Percentiles rank a stretch among this genome's conserved stretches.
Evolutionary conservation across 2,888 invertebrate species (phyloP).

Genomic region (Ormyrus thymus): DNA sequence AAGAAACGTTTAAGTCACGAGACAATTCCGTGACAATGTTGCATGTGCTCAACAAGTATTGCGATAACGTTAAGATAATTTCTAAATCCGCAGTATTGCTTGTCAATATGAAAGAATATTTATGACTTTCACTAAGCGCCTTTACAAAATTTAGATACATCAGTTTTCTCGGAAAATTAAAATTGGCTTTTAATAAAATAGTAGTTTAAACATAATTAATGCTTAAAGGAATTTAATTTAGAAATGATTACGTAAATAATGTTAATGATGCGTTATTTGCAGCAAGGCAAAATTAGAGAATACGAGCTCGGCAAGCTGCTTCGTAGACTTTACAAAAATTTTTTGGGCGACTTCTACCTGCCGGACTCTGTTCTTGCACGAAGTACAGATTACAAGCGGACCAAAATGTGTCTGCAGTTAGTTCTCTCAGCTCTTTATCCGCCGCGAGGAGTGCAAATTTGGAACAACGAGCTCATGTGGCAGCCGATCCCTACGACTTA

Average conservation of each 20-base stretch:
- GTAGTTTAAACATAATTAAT: no score
- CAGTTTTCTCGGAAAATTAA: no score
- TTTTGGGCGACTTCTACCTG: conserved; percentile 76
- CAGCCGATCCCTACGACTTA: conserved; percentile 77
- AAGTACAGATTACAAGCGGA: conserved; percentile 83
- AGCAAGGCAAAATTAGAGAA: conserved; percentile 77
- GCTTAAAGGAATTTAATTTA: neutral
- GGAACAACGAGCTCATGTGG: conserved; percentile 80
- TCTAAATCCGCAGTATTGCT: no score
- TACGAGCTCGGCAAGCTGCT: conserved; percentile 76
- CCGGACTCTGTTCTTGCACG: conserved; percentile 72
- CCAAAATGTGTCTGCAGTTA: conserved; percentile 83
- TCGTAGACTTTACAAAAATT: conserved; percentile 75
- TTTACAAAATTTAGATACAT: no score
- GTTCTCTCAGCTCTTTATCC: conserved; percentile 83
- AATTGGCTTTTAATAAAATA: no score
- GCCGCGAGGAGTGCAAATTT: conserved; percentile 77
- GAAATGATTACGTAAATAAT: neutral
- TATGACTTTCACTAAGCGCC: no score
- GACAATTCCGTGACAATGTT: no score
- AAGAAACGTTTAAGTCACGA: no score
- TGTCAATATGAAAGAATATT: no score
- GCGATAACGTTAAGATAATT: no score
- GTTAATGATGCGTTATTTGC: conserved; percentile 44
- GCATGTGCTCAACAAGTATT: no score